These are phyloP conservation scores for Drosophila lacteicornis DNA, from an alignment of 1,140 invertebrate genomes.

Conservation along the genomic window DNA sequence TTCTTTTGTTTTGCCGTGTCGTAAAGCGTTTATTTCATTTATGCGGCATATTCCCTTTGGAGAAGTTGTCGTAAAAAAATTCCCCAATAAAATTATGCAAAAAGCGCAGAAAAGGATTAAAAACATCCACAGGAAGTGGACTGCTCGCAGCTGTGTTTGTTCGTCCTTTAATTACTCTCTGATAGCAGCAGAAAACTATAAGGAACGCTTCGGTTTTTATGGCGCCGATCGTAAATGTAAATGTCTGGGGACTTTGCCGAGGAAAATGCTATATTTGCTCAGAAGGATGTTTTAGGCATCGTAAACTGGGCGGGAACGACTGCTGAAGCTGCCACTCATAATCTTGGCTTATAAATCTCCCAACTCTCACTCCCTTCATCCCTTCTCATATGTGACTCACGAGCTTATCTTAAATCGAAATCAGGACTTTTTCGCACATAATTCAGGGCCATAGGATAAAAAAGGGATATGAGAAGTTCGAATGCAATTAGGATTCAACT, in stretches of 20 bases:
- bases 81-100: conserved; percentile 74
- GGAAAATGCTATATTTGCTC: conserved; percentile 25
- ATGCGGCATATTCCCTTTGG: conserved; percentile 77
- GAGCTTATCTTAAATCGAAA: conserved; percentile 57
- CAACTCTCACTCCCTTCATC: conserved; percentile 27
- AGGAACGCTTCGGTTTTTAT: conserved; percentile 63
- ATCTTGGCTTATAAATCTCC: conserved; percentile 60
- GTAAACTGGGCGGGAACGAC: conserved; percentile 10
- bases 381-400: conserved; percentile 45
- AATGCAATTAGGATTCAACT: conserved; percentile 20
- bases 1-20: conserved; percentile 56
- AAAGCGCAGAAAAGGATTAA: conserved; percentile 72
- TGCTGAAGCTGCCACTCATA: conserved; percentile 19
- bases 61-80: conserved; percentile 67
- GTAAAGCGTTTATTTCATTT: conserved; percentile 82
- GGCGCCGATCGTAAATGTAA: conserved; percentile 51
- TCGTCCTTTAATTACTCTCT: conserved; percentile 73
- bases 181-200: conserved; percentile 70
- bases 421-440: conserved; percentile 69
- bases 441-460: conserved; percentile 44
- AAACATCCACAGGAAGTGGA: conserved; percentile 60
- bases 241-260: conserved; percentile 36
- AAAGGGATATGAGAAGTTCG: conserved; percentile 30
- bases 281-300: conserved; percentile 17
- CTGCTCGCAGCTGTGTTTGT: conserved; percentile 58